Base-by-base conservation (phyloP, 92 coral and sea anemone species). In the Epizoanthus stellaris region DNA sequence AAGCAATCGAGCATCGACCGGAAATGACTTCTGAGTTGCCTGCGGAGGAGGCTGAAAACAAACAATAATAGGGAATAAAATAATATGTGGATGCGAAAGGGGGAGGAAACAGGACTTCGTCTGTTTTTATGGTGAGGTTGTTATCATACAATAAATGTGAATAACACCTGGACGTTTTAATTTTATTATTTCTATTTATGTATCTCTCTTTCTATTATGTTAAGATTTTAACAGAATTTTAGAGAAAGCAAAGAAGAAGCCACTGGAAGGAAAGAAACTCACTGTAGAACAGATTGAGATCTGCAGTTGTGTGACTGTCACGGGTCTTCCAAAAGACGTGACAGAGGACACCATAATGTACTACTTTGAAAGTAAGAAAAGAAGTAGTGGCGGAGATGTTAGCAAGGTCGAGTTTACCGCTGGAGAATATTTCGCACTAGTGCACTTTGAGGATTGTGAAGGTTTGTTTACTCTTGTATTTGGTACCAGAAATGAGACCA, bases 351-450 rank as follows among this genome's bases (percentile, higher is more conserved):
- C 90, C 1, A 80, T 92, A 47, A 34, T 73, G 4, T 82, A 66
- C 57, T 82, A 92, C 85, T 92, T 92, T 69, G 95, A 89, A 34
- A 92, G 65, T 7, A 30, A 30, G 36, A 75, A 77, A 21, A 86
- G 82, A 79, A 82, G 86, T 20, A 79, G 82, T 14, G 95, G 95
- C 47, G 95, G 95, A 3, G 93, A 85, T 49, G 93, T 89, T 13
- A 67, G 19, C 65, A 84, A 68, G 3, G 86, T 92, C 6, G 90
- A 92, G 39, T 70, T 72, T 43, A 60, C 21, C 8, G 36, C 40
- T 11, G 90, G 82, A 45, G 76, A 90, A 14, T 6, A 47, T 14
- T 66, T 40, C 56, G 95, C 93, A 23, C 23, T 92, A 67, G 91
- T 92, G 6, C 74, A 73, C 88, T 92, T 92, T 65, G 82, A 87